phyloP scores from a whole-genome alignment of 2,797 vertebrate species.

The Periophthalmus magnuspinnatus region DNA sequence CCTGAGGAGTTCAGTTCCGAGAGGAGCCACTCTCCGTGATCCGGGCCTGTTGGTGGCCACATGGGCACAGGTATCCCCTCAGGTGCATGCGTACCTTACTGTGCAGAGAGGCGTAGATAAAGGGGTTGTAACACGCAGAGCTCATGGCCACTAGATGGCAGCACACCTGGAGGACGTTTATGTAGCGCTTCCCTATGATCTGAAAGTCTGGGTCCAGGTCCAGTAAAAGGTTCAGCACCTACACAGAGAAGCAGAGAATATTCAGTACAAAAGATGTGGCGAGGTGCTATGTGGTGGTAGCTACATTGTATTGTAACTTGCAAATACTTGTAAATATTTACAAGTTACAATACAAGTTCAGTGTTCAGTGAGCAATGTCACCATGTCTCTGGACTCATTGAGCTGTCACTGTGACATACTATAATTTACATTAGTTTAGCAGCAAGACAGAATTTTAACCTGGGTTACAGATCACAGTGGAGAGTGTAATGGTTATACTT shows the following conservation, averaged over 20 bases:
- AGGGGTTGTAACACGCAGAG: slow-evolving; percentile 82
- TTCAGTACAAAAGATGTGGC: not conserved
- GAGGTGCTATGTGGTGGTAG: not conserved
- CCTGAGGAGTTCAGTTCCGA: slow-evolving; percentile 37
- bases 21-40: slow-evolving; percentile 26
- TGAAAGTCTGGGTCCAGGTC: slow-evolving; percentile 80
- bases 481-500: slow-evolving; percentile 16
- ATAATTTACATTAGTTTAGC: not conserved
- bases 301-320: not conserved
- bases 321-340: not conserved
- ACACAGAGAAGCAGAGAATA: slow-evolving; percentile 20
- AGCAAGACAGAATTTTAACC: no score
- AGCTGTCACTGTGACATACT: not conserved
- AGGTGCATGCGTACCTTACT: slow-evolving; percentile 79
- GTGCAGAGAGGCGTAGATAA: slow-evolving; percentile 83
- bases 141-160: slow-evolving; percentile 83
- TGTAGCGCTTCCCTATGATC: slow-evolving; percentile 77
- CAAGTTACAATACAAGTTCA: not conserved
- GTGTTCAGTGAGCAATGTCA: not conserved
- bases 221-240: slow-evolving; percentile 79
- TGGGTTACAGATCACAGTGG: slow-evolving; percentile 40
- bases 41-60: slow-evolving; percentile 26
- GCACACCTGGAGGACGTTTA: slow-evolving; percentile 78
- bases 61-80: slow-evolving; percentile 66
- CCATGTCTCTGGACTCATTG: not conserved